Conservation (phyloP, 2,888 invertebrate genomes). For the Camponotus fellah region DNA sequence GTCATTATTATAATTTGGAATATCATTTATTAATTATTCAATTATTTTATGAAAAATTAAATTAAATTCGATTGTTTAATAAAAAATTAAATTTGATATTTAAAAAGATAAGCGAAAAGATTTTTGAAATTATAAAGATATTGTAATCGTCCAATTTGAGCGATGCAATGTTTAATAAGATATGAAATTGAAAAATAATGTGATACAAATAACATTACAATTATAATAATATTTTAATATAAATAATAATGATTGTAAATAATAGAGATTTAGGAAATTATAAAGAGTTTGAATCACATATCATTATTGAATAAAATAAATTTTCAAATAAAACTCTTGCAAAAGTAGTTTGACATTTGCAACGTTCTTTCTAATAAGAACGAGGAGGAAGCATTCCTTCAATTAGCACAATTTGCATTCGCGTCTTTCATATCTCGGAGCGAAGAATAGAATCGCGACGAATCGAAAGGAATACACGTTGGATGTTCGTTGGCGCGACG, state of each 20-base stretch:
- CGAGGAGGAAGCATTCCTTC: background rate
- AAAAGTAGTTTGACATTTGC: background rate
- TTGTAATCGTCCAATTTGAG: background rate
- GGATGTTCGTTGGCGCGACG: constrained; percentile 14
- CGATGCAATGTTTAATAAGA: background rate
- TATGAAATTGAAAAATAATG: background rate
- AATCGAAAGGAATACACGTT: constrained; percentile 6
- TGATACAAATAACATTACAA: background rate
- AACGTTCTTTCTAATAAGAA: constrained; percentile 9
- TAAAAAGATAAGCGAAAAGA: background rate
- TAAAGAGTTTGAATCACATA: background rate
- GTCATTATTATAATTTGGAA: background rate
- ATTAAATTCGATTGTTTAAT: no score
- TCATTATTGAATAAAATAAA: background rate
- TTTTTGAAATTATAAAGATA: background rate
- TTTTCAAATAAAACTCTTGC: background rate
- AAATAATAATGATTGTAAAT: background rate
- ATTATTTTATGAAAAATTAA: background rate
- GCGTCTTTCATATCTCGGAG: background rate
- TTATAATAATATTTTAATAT: background rate
- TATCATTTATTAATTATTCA: background rate
- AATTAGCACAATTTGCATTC: constrained; percentile 20
- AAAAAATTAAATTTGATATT: background rate
- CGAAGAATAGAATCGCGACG: constrained; percentile 35
- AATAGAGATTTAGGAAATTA: background rate